Evolutionary conservation across 1,140 invertebrate genomes (phyloP).

Genomic region (Pseudomyrmex pallidus): DNA sequence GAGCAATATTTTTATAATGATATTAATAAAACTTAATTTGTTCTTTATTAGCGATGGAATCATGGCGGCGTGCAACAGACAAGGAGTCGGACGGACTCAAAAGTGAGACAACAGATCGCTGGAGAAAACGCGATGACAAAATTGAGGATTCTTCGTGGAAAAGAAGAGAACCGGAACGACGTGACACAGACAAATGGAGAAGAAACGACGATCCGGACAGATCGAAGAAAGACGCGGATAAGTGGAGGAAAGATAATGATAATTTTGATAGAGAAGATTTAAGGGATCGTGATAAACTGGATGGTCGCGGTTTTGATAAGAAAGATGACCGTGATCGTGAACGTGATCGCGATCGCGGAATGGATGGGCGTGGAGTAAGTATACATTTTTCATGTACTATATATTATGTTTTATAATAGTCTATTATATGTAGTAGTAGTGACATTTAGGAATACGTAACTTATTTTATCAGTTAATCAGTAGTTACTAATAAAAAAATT

Average conservation of each 20-base stretch:
- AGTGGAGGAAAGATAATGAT: conserved; percentile 59
- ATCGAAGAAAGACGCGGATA: conserved; percentile 60
- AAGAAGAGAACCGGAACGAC: conserved; percentile 69
- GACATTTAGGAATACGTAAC: too few species aligned
- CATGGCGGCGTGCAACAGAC: conserved; percentile 68
- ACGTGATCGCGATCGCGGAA: conserved; percentile 62
- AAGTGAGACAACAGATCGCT: conserved; percentile 56
- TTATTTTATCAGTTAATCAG: too few species aligned
- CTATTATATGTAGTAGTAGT: too few species aligned
- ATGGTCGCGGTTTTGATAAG: conserved; percentile 56
- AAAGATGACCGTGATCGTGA: conserved; percentile 74
- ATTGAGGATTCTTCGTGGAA: conserved; percentile 64
- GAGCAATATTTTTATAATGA: too few species aligned
- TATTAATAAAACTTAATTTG: conserved; percentile 11
- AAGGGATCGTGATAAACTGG: conserved; percentile 74
- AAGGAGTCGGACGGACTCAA: conserved; percentile 67
- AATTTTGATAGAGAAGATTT: conserved; percentile 57
- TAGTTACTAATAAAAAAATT: too few species aligned
- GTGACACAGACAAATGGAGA: conserved; percentile 57
- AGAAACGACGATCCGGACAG: conserved; percentile 58
- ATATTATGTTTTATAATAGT: too few species aligned
- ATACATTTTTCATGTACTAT: conserved; percentile 1
- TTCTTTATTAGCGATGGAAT: conserved; percentile 59
- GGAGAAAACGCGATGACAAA: conserved; percentile 74
- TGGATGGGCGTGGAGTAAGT: conserved; percentile 61